Evolutionary conservation across 37 sponge, comb jelly and placozoan species (phyloP), one percentile per base, ranked within the genome.

Genomic region (Spongilla lacustris): DNA sequence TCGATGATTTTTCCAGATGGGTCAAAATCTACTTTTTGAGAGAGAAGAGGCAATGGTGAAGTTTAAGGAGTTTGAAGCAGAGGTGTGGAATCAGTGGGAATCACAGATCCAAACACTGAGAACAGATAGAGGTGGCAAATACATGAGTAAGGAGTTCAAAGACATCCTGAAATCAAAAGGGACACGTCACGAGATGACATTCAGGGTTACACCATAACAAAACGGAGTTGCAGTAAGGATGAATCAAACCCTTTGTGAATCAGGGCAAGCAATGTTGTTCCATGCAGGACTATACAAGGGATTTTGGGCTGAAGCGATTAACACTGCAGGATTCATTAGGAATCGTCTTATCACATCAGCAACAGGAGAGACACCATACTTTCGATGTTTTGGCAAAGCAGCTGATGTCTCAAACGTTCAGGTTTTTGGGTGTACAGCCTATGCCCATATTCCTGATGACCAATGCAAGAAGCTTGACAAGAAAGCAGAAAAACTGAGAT

Each of bases 1-100:
- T 91, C 37, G 91, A 76, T 82, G 91, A 91, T 68, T 91, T 76
- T 49, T 91, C 91, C n/a, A 29, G 87, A 69, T 91, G 83, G 71
- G 81, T 82, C 70, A 74, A 72, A 36, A 83, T 91, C 12, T 86
- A 91, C 69, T 91, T 86, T 38, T 24, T 83, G 75, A 32, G 38
- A 29, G 84, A 84, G 28, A 79, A 84, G 29, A 75, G 86, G 76
- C 83, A 81, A 23, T 30, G n/a, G 75, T 36, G 83, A 82, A 12
- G 86, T 83, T 41, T 82, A 81, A 86, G 71, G 91, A 91, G 81
- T 91, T 91, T 75, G 91, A 91, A 81, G 83, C 83, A 50, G 23
- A 12, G 13, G 71, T 36, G 4, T 34, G 78, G 49, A 91, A 78
- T 50, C 75, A 71, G 0, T 79, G 90, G 66, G 77, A n/a, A 29